phyloP scores from a whole-genome alignment of 2,113 vertebrate genomes.

The Phrynosoma platyrhinos region DNA sequence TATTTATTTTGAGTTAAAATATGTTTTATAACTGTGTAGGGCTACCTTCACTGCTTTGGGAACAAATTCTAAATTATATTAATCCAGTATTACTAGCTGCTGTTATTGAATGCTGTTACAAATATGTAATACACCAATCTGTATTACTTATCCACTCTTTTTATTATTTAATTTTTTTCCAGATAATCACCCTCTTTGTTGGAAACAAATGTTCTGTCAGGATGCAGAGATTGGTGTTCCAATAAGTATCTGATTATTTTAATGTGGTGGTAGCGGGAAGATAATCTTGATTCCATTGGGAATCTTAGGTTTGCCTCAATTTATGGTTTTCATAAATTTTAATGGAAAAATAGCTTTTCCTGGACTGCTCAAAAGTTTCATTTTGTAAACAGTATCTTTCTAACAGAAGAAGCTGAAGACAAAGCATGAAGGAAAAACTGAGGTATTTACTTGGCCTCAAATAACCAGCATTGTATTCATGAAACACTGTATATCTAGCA shows the following conservation, averaged over 20 bases:
- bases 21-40: conserved; percentile 79
- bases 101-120: conserved; percentile 76
- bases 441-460: conserved; percentile 80
- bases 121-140: conserved; percentile 76
- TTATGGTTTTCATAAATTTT: conserved; percentile 86
- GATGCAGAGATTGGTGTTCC: conserved; percentile 79
- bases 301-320: conserved; percentile 85
- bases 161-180: conserved; percentile 1
- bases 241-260: conserved; percentile 83
- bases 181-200: conserved; percentile 79
- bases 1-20: conserved; percentile 81
- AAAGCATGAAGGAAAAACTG: conserved; percentile 81
- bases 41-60: conserved; percentile 78
- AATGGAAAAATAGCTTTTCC: conserved; percentile 86
- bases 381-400: conserved; percentile 87
- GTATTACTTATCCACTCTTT: conserved; percentile 77
- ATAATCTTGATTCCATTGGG: conserved; percentile 88
- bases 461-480: conserved; percentile 84
- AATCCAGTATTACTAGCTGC: conserved; percentile 82
- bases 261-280: conserved; percentile 86
- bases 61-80: conserved; percentile 84
- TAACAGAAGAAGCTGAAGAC: conserved; percentile 70
- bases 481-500: conserved; percentile 83
- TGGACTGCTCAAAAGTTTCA: conserved; percentile 81
- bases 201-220: conserved; percentile 79